phyloP scores from a whole-genome alignment of 2,888 invertebrate genomes.

The Gari tellinella region DNA sequence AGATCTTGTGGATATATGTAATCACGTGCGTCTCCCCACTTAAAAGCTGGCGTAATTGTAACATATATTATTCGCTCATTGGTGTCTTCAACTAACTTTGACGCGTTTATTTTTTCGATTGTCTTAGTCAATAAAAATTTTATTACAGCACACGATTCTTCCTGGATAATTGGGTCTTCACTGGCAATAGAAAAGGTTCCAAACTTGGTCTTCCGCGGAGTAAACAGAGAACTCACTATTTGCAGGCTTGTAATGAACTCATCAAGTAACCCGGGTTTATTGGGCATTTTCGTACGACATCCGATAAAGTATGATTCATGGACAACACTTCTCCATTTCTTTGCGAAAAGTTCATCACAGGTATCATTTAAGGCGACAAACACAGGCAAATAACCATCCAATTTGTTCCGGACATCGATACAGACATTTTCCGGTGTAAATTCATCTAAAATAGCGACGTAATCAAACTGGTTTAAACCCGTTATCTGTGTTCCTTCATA shows the following conservation, averaged over 20 bases:
- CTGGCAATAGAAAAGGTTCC: constrained; percentile 14
- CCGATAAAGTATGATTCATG: constrained; percentile 19
- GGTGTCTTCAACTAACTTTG: constrained; percentile 16
- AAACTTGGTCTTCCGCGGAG: constrained; percentile 18
- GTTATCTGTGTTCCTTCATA: constrained; percentile 26
- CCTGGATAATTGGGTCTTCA: neutral
- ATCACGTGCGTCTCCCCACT: constrained; percentile 7
- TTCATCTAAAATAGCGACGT: constrained; percentile 14
- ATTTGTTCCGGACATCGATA: constrained; percentile 23
- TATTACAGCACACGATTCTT: neutral
- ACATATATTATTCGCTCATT: constrained; percentile 16
- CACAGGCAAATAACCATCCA: constrained; percentile 13
- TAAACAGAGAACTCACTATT: neutral
- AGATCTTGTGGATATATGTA: constrained; percentile 20
- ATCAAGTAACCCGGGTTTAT: constrained; percentile 29
- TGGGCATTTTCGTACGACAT: constrained; percentile 8
- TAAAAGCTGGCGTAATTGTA: constrained; percentile 32
- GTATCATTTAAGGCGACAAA: constrained; percentile 14
- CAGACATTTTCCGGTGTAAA: constrained; percentile 10
- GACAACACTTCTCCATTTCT: constrained; percentile 22
- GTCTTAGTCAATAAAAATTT: constrained; percentile 3
- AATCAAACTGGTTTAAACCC: constrained; percentile 26
- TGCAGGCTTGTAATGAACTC: constrained; percentile 18
- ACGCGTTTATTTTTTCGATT: constrained; percentile 1
- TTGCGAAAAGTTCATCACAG: constrained; percentile 12